Evolutionary conservation across 2,888 invertebrate species (phyloP), one percentile per base, ranked within the genome.

Genomic region (Lomographa bimaculata): DNA sequence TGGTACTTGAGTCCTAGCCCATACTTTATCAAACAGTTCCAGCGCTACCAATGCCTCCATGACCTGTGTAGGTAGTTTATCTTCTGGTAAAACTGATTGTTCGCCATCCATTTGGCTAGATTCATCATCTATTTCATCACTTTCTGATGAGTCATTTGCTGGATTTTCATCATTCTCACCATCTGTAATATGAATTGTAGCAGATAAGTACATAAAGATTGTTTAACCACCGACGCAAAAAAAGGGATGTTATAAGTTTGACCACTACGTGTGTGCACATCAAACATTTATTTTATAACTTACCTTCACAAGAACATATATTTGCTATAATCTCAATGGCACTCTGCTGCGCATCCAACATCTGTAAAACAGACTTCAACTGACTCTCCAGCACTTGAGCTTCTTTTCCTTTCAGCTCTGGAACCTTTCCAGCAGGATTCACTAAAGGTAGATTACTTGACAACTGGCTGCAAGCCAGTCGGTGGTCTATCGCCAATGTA

Each of bases 321-420:
- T 95, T 95, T 10, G 94, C 92, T 37, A 94, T 75, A 45, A 94
- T 92, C 79, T 95, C 94, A 23, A 94, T 77, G 0, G 93, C 91
- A 64, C 91, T 90, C 56, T 93, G 91, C 64, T 94, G 94, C 0
- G 93, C 92, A 49, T 91, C 91, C n/a, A 94, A 61, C 42, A 93
- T 77, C 54, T 91, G 85, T 44, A 81, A 81, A 1, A 91, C 71
- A 27, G 90, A 78, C 43, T 85, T 82, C 2, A 92, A 58, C 32
- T 90, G 84, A 32, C 77, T 84, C 10, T 90, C 90, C 6, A 90
- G 65, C 1, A 72, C 68, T 25, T 80, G 77, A 2, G 76, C 80
- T 12, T 79, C 77, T 45, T 81, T 79, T 7, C 77, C 81, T 47
- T 79, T 81, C 2, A 78, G 72, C 6, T 69, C 29, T 20, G 60